Evolutionary conservation across 2,113 vertebrate genomes (phyloP).

Genomic region (Chaenocephalus aceratus): DNA sequence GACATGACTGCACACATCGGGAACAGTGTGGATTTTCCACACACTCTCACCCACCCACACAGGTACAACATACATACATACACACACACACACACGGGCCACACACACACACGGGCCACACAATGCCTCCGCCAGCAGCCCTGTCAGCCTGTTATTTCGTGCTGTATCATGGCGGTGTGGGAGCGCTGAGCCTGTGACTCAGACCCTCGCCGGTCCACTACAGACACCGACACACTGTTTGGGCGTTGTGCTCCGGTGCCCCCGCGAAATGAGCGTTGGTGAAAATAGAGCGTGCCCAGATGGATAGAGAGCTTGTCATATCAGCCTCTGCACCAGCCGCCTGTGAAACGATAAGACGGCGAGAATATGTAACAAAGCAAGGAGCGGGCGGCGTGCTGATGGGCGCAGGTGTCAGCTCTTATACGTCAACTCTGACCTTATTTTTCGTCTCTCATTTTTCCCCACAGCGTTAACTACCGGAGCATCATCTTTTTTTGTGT

Average conservation of each 20-base stretch:
- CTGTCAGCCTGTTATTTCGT: constrained; percentile 63
- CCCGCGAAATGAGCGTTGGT: constrained; percentile 65
- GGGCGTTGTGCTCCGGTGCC: constrained; percentile 67
- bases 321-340: constrained; percentile 56
- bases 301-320: constrained; percentile 66
- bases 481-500: constrained; percentile 11
- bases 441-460: constrained; percentile 50
- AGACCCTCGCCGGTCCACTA: constrained; percentile 73
- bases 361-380: constrained; percentile 68
- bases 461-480: constrained; percentile 62
- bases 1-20: constrained; percentile 69
- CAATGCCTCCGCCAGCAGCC: constrained; percentile 54
- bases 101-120: constrained; percentile 27
- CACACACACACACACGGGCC: constrained; percentile 43
- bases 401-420: constrained; percentile 40
- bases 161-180: constrained; percentile 68
- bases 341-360: constrained; percentile 71
- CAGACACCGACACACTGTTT: constrained; percentile 74
- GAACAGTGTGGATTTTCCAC: constrained; percentile 49
- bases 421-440: constrained; percentile 64
- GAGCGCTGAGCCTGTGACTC: constrained; percentile 72
- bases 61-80: constrained; percentile 69
- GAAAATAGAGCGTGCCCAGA: constrained; percentile 74
- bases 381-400: constrained; percentile 45
- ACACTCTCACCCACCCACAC: constrained; percentile 65